These are phyloP conservation scores for Macaria liturata DNA, from an alignment of 2,888 invertebrate species.

Conservation along the genomic window DNA sequence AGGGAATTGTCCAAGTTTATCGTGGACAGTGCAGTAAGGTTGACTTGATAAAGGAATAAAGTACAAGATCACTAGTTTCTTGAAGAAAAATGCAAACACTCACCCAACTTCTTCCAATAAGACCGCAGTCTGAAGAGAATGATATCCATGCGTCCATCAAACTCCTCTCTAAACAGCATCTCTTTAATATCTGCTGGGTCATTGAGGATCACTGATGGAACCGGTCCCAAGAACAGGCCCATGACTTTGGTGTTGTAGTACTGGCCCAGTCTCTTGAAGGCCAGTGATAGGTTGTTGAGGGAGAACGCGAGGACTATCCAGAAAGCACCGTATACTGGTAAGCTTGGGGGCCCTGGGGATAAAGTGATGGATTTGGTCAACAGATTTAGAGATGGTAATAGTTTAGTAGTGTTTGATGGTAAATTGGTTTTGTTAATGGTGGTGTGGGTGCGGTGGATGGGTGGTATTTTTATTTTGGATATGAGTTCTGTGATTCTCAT, in stretches of 20 bases:
- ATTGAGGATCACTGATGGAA: conserved; percentile 77
- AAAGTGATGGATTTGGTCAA: background rate
- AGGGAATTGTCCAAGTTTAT: too few relatives aligned
- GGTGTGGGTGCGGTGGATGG: too few relatives aligned
- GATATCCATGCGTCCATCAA: conserved; percentile 83
- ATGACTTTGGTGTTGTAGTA: conserved; percentile 84
- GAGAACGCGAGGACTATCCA: conserved; percentile 80
- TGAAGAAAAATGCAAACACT: conserved; percentile 25
- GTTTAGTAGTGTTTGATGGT: too few relatives aligned
- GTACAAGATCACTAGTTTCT: too few relatives aligned
- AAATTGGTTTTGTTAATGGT: too few relatives aligned
- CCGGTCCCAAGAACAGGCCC: conserved; percentile 81
- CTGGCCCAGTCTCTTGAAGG: conserved; percentile 73
- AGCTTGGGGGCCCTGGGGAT: conserved; percentile 81
- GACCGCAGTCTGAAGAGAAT: conserved; percentile 77
- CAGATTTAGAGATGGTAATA: too few relatives aligned
- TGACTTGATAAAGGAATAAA: too few relatives aligned
- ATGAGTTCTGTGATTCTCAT: too few relatives aligned
- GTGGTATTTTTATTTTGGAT: too few relatives aligned
- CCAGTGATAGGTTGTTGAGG: conserved; percentile 76
- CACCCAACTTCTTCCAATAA: conserved; percentile 80
- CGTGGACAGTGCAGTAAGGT: too few relatives aligned
- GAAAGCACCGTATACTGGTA: conserved; percentile 86
- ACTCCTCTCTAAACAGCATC: conserved; percentile 81
- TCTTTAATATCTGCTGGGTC: conserved; percentile 82